phyloP scores from a whole-genome alignment of 2,113 vertebrate species.

The Sphaerodactylus townsendi region DNA sequence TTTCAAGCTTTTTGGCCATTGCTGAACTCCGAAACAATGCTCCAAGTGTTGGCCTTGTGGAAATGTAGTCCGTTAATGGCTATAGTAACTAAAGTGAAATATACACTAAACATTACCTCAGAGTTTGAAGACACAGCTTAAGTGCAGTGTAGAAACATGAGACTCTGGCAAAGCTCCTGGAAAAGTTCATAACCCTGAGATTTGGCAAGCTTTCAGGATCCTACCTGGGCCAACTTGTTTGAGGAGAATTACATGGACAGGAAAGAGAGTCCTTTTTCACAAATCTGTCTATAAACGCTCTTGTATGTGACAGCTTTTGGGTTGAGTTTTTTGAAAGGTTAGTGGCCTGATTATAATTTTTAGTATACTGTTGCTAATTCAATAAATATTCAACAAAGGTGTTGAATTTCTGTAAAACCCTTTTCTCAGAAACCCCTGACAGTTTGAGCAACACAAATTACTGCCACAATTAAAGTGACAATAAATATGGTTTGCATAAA shows the following conservation, averaged over 20 bases:
- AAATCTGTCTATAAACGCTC: neutral
- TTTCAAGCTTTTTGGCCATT: neutral
- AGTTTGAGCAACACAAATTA: neutral
- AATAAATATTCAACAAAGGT: neutral
- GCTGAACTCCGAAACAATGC: neutral
- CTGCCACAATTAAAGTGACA: neutral
- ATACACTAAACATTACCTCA: constrained; percentile 10
- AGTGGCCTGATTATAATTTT: neutral
- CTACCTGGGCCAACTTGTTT: neutral
- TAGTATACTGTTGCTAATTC: neutral
- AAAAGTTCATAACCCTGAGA: neutral
- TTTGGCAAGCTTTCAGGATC: constrained; percentile 5
- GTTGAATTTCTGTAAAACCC: neutral
- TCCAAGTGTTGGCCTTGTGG: neutral
- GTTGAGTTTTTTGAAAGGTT: neutral
- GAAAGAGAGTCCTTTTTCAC: neutral
- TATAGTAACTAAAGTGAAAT: neutral
- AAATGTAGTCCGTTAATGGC: neutral
- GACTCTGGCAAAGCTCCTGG: neutral
- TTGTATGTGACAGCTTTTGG: neutral
- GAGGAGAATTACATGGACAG: neutral
- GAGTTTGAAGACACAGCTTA: constrained; percentile 9
- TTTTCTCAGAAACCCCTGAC: neutral
- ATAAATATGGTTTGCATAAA: neutral
- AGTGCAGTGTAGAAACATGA: constrained; percentile 9